Percentiles rank a stretch among this genome's conserved stretches.
Conservation (phyloP, 1,140 invertebrate species). For the Forficula auricularia region DNA sequence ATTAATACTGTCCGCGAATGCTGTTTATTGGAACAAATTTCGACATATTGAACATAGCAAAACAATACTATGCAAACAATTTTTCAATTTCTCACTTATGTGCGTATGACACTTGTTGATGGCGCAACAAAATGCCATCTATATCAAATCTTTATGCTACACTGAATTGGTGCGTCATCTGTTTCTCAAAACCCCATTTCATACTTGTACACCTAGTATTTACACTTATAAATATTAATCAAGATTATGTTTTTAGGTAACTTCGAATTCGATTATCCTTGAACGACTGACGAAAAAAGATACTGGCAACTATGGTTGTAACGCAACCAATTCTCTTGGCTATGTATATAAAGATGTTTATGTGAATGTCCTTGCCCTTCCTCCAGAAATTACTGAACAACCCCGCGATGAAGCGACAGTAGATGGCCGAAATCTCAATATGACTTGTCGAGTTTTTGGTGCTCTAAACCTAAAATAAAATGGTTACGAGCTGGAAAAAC, state of each 20-base stretch:
- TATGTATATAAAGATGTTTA: slow-evolving; percentile 97
- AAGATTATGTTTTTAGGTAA: slow-evolving; percentile 13
- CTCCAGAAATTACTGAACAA: slow-evolving; percentile 74
- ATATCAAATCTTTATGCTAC: too few species aligned
- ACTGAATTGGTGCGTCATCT: too few species aligned
- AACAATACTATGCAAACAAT: too few species aligned
- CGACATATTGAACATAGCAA: too few species aligned
- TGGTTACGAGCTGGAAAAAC: slow-evolving; percentile 73
- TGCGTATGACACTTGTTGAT: too few species aligned
- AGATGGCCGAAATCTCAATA: slow-evolving; percentile 59
- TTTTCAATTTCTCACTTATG: too few species aligned
- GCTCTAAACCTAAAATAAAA: slow-evolving; percentile 84
- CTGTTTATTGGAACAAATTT: too few species aligned
- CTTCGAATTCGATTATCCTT: slow-evolving; percentile 61
- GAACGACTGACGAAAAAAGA: slow-evolving; percentile 69
- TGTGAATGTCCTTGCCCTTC: slow-evolving; percentile 84
- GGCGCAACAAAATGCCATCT: too few species aligned
- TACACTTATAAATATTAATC: too few species aligned
- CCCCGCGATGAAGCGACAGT: slow-evolving; percentile 65
- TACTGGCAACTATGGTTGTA: slow-evolving; percentile 96
- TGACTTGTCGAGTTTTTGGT: slow-evolving; percentile 87
- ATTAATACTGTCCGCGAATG: too few species aligned
- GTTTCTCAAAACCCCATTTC: too few species aligned
- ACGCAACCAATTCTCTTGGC: slow-evolving; percentile 92
- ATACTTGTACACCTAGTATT: too few species aligned